Conservation (phyloP, 2,888 invertebrate species). For the Arge pagana region DNA sequence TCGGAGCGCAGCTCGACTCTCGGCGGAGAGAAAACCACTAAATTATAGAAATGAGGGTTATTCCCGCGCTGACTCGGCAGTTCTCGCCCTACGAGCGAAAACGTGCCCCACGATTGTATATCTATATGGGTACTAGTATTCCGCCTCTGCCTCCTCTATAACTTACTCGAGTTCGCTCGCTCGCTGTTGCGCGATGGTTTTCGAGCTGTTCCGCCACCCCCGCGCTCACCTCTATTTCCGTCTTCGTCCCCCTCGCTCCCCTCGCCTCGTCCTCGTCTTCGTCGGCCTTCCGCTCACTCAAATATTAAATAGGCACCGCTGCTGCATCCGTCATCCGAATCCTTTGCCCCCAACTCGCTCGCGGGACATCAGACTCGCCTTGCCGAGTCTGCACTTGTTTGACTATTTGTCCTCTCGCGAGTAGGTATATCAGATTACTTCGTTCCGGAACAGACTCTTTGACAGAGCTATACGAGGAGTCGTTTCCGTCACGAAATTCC, state of each 20-base stretch:
- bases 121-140: no score
- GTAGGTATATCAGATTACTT: no score
- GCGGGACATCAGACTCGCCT: background rate
- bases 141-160: slow-evolving; percentile 14
- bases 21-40: slow-evolving; percentile 18
- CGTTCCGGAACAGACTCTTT: no score
- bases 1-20: slow-evolving; percentile 6
- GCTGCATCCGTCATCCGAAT: background rate
- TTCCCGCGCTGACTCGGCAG: slow-evolving; percentile 17
- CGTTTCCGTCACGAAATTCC: no score
- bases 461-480: no score
- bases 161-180: slow-evolving; percentile 4
- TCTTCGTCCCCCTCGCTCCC: background rate
- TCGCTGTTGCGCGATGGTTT: slow-evolving; percentile 3
- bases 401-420: no score
- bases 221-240: no score
- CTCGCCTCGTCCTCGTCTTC: background rate
- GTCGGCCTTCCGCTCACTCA: background rate
- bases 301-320: background rate
- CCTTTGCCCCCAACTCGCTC: background rate
- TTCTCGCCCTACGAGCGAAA: slow-evolving; percentile 9
- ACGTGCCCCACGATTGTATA: slow-evolving; percentile 9
- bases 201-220: background rate
- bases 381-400: background rate
- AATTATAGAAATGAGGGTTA: slow-evolving; percentile 21